A percentile compares a stretch with the other conserved stretches of the same genome.
Conservation (phyloP, 1,140 invertebrate genomes). For the Nylanderia fulva region DNA sequence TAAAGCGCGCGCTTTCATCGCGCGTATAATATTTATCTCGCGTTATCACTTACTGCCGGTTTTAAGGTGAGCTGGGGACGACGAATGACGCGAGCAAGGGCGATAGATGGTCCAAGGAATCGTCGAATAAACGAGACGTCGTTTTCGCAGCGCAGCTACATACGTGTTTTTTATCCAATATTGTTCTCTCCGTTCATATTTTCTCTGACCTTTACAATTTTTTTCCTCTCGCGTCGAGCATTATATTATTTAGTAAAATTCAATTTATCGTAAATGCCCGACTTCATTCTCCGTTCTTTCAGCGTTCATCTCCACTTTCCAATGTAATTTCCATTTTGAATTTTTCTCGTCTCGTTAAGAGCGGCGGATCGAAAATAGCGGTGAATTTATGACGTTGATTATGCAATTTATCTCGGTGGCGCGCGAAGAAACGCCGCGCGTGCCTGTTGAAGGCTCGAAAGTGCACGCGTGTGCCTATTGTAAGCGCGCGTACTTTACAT, state of each 20-base stretch:
- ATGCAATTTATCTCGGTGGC: constrained; percentile 60
- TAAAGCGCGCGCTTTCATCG: constrained; percentile 61
- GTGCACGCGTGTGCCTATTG: constrained; percentile 37
- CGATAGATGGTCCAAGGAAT: background rate
- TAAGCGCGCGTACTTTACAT: constrained; percentile 60
- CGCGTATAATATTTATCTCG: constrained; percentile 82
- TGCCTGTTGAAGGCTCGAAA: constrained; percentile 54
- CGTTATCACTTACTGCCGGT: constrained; percentile 78
- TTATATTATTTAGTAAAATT: background rate
- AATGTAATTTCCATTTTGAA: background rate
- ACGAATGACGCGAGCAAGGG: background rate
- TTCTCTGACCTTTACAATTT: too few species aligned
- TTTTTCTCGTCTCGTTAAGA: constrained; percentile 34
- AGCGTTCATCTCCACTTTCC: background rate
- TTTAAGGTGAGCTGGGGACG: constrained; percentile 12
- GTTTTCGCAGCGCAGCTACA: background rate
- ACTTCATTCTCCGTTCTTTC: background rate
- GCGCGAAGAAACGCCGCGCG: constrained; percentile 34
- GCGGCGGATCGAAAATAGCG: constrained; percentile 32
- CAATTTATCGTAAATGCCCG: background rate
- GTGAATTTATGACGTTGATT: constrained; percentile 63
- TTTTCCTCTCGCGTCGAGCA: background rate
- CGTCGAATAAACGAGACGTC: background rate
- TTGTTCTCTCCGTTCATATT: too few species aligned
- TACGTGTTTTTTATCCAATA: constrained; percentile 6